Evolutionary conservation across 2,113 vertebrate genomes (phyloP).

Genomic region (human): DNA sequence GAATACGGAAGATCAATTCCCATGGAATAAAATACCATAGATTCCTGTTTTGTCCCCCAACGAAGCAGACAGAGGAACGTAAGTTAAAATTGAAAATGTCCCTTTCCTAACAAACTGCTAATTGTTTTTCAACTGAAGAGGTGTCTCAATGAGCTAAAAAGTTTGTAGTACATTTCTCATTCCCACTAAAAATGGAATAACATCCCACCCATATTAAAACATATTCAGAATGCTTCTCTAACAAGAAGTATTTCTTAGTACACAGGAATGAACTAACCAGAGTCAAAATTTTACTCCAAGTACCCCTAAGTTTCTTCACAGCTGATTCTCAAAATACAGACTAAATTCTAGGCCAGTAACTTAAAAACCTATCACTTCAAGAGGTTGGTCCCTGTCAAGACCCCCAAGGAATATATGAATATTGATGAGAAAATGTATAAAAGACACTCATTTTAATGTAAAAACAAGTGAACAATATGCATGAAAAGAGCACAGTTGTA

Average conservation of each 20-base stretch:
- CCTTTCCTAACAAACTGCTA: not conserved
- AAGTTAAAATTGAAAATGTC: not conserved
- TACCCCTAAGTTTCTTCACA: not conserved
- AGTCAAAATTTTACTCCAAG: not conserved
- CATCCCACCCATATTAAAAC: not conserved
- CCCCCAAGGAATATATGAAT: not conserved
- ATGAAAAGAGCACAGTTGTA: not conserved
- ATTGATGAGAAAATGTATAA: not conserved
- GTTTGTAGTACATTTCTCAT: not conserved
- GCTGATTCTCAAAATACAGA: not conserved
- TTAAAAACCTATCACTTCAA: not conserved
- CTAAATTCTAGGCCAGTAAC: not conserved
- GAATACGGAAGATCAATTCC: not conserved
- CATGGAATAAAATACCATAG: not conserved
- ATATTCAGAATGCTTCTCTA: not conserved
- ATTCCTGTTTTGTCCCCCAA: not conserved
- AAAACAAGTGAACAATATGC: not conserved
- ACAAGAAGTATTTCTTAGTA: not conserved
- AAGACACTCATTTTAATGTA: not conserved
- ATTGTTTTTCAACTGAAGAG: not conserved
- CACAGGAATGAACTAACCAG: not conserved
- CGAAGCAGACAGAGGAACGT: not conserved
- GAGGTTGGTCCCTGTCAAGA: not conserved
- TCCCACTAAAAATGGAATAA: not conserved
- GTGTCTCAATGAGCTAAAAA: not conserved